Evolutionary conservation across 2,888 invertebrate species (phyloP), one percentile per base, ranked within the genome.

Genomic region (Coelinius sp.): DNA sequence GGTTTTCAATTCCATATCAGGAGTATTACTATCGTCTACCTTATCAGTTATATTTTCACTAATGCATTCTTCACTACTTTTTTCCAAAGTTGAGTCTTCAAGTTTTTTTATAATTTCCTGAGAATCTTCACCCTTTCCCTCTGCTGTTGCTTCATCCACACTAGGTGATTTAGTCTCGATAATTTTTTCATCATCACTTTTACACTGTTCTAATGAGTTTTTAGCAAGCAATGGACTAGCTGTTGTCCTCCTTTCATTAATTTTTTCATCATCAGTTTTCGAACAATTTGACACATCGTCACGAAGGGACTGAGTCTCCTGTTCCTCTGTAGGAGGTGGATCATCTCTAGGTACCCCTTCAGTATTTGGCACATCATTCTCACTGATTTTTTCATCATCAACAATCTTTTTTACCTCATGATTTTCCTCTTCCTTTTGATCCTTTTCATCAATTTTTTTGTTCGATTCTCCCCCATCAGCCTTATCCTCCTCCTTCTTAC

Each of bases 241-340:
- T 2, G n/a, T n/a, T n/a, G 14, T 1, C 68, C 38, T 24, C 52
- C 79, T 84, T 46, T 83, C 83, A 46, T 81, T 79, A 0, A 83
- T 73, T 64, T 85, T 85, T 27, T 85, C 85, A 44, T 85, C 83
- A 27, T 85, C 85, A 0, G 83, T 83, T 69, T 84, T 84, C 1
- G 82, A 84, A 65, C 74, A 77, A 25, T 71, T 81, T 0, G 80
- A 81, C 3, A 79, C 59, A 70, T 79, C 63, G 10, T 62, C 70
- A 6, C 25, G 38, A 31, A 49, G 14, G n/a, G 24, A 0, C 31
- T 17, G 24, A 1, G 20, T 5, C 53, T 63, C 4, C 20, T 68
- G 49, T 10, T 76, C 77, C 0, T 68, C 31, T 6, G 71, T 62
- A 1, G 73, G 65, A 2, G 73, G 66, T 31, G n/a, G 53, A 31